Percentiles rank a stretch among this genome's conserved stretches.
These are phyloP conservation scores for Lepidurus arcticus DNA, from an alignment of 1,140 invertebrate genomes.

Conservation along the genomic window DNA sequence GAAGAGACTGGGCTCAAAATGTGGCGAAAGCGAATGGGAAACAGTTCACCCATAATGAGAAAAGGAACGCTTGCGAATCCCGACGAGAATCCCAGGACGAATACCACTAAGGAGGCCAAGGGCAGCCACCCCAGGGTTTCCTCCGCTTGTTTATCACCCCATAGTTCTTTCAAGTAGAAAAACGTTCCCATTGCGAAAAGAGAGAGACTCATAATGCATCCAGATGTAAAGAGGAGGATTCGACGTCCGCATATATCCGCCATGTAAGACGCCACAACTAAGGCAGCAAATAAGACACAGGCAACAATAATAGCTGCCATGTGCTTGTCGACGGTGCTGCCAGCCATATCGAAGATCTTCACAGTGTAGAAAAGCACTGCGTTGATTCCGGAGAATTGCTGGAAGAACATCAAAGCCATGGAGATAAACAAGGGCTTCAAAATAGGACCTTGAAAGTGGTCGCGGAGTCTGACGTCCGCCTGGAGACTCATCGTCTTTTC, in stretches of 20 bases:
- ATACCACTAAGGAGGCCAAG: slow-evolving; percentile 71
- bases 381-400: slow-evolving; percentile 62
- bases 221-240: slow-evolving; percentile 44
- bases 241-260: slow-evolving; percentile 52
- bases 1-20: slow-evolving; percentile 46
- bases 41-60: slow-evolving; percentile 50
- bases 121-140: slow-evolving; percentile 66
- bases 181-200: slow-evolving; percentile 41
- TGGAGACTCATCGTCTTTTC: not conserved
- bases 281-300: slow-evolving; percentile 46
- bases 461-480: not conserved
- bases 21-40: slow-evolving; percentile 46
- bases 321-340: slow-evolving; percentile 38
- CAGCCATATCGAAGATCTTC: slow-evolving; percentile 33
- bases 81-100: slow-evolving; percentile 80
- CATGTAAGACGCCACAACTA: slow-evolving; percentile 48
- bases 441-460: slow-evolving; percentile 36
- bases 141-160: slow-evolving; percentile 45
- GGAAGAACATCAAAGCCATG: slow-evolving; percentile 53
- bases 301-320: slow-evolving; percentile 45
- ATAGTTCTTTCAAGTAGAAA: slow-evolving; percentile 44
- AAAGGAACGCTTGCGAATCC: slow-evolving; percentile 59
- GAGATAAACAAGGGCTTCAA: slow-evolving; percentile 46
- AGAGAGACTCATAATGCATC: slow-evolving; percentile 38
- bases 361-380: slow-evolving; percentile 64